Conservation (phyloP, 2,797 vertebrate species). For the Myotis planiceps region DNA sequence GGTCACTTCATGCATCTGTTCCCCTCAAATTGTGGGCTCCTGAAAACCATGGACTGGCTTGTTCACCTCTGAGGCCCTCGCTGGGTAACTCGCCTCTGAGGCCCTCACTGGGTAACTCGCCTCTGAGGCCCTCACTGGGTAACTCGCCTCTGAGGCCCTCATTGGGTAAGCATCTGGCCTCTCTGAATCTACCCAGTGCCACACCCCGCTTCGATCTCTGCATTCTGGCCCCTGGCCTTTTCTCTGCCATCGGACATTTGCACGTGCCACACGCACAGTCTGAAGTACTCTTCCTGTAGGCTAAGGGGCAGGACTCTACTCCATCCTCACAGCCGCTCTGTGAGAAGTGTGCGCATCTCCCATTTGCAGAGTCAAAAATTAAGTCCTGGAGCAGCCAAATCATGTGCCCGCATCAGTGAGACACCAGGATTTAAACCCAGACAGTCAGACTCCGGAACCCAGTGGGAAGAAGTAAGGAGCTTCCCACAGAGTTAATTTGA, state of each 20-base stretch:
- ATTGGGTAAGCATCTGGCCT: not conserved
- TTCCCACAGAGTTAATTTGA: not conserved
- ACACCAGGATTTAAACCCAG: not conserved
- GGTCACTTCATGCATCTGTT: not conserved
- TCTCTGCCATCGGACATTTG: not conserved
- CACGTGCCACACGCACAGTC: rapidly evolving
- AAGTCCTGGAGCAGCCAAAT: not conserved
- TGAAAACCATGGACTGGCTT: not conserved
- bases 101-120: not conserved
- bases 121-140: not conserved
- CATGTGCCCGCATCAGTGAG: not conserved
- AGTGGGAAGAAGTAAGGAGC: not conserved
- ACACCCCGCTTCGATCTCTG: not conserved
- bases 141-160: not conserved
- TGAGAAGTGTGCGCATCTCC: not conserved
- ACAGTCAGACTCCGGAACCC: not conserved
- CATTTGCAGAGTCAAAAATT: not conserved
- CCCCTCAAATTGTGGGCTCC: not conserved
- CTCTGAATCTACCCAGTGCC: not conserved
- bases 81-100: not conserved
- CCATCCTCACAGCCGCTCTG: not conserved
- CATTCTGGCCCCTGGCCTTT: not conserved
- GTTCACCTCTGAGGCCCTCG: not conserved
- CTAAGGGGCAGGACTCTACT: not conserved
- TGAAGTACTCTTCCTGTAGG: not conserved